Evolutionary conservation across 2,888 invertebrate genomes (phyloP).

Genomic region (Toxonevra muliebris): DNA sequence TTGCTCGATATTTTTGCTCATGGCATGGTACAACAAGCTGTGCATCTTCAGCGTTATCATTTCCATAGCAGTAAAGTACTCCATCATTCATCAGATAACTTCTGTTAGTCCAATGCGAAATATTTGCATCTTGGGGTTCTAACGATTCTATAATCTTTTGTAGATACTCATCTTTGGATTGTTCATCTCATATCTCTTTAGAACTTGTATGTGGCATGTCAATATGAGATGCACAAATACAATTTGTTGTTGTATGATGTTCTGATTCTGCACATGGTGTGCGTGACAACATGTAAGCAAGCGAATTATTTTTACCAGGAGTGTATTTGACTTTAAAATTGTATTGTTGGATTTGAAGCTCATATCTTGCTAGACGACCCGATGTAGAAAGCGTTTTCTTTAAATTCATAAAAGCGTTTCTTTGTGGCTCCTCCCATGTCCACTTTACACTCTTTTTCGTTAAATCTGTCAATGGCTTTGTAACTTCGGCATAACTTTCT

Average conservation of each 20-base stretch:
- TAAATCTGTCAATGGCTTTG: constrained; percentile 48
- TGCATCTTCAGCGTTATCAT: constrained; percentile 27
- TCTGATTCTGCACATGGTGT: constrained; percentile 17
- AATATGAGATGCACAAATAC: constrained; percentile 21
- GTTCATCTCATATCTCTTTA: constrained; percentile 25
- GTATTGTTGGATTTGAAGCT: constrained; percentile 58
- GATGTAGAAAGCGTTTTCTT: constrained; percentile 37
- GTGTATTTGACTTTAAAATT: constrained; percentile 57
- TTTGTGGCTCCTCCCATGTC: constrained; percentile 22
- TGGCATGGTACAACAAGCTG: constrained; percentile 24
- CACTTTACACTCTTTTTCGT: constrained; percentile 44
- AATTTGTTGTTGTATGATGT: not conserved
- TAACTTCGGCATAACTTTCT: constrained; percentile 35
- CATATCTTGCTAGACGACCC: constrained; percentile 64
- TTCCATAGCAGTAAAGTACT: constrained; percentile 22
- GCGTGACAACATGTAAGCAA: constrained; percentile 34
- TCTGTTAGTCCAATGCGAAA: not conserved
- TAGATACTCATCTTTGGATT: constrained; percentile 26
- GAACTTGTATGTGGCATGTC: constrained; percentile 26
- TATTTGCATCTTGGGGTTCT: constrained; percentile 8
- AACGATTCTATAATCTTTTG: constrained; percentile 8
- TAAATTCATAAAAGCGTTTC: constrained; percentile 40
- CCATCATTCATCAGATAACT: constrained; percentile 23
- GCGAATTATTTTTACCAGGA: constrained; percentile 49
- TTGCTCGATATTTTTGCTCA: constrained; percentile 22